A percentile compares a stretch with the other conserved stretches of the same genome.
Evolutionary conservation across 2,113 vertebrate genomes (phyloP).

Genomic region (Tichodroma muraria): DNA sequence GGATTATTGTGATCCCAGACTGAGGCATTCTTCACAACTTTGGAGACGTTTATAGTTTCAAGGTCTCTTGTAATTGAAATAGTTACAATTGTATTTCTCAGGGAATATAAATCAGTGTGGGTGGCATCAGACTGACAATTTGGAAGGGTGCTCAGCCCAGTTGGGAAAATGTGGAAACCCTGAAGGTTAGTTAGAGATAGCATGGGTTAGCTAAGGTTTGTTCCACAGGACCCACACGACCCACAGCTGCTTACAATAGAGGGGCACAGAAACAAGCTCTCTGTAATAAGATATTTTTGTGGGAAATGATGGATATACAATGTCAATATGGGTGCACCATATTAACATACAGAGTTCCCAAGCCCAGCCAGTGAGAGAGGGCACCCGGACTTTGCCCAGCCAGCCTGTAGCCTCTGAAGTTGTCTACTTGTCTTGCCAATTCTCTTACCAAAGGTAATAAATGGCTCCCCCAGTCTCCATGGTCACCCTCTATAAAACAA

Average conservation of each 20-base stretch:
- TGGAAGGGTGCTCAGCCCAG: neutral
- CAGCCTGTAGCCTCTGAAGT: neutral
- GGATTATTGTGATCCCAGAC: neutral
- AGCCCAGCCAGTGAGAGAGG: neutral
- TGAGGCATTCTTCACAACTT: neutral
- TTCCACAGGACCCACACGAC: fast-evolving
- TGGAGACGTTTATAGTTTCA: neutral
- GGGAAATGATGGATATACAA: neutral
- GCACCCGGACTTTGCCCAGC: neutral
- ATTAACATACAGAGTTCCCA: neutral
- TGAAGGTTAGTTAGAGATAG: neutral
- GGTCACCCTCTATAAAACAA: neutral
- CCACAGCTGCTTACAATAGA: neutral
- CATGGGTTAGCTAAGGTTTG: neutral
- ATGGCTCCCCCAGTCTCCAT: fast-evolving
- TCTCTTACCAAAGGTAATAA: neutral
- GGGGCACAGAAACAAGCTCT: neutral
- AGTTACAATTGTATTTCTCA: neutral
- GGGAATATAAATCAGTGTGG: neutral
- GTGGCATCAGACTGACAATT: neutral
- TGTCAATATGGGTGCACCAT: neutral
- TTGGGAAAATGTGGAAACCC: neutral
- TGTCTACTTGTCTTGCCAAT: neutral
- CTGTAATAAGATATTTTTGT: neutral
- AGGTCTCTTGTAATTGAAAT: neutral